Base-by-base conservation (phyloP, 1,140 invertebrate genomes). In the Thereuonema tuberculata region DNA sequence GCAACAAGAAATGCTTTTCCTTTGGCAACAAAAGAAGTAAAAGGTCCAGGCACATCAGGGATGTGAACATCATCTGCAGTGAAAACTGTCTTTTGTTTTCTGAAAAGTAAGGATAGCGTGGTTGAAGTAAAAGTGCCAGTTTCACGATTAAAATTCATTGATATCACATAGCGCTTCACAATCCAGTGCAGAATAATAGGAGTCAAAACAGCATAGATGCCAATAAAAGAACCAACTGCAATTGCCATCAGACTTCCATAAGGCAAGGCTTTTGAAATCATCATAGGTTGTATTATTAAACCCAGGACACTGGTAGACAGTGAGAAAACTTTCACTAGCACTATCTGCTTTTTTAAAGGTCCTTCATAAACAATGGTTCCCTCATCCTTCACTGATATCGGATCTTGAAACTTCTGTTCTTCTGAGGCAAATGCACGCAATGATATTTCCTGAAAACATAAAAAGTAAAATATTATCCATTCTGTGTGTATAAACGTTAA, bases 101-200 rank as follows among this genome's bases (percentile, higher is more conserved):
- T 28, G 29, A 53, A 46, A 5, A 66, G 21, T 3, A 68, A 27
- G 29, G 56, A 61, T n/a, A 65, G 60, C 17, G 61, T 63, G 2
- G n/a, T 56, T 0, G 61, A 64, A 20, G 57, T 61, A 26, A 66
- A 67, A 5, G 31, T 47, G n/a, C 62, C 21, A 2, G 50, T 63
- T 24, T 55, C 25, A n/a, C 75, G 68, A 71, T 89, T 77, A 67
- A 88, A 92, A 60, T 83, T 75, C 1, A 95, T 73, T 61, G 82
- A 74, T 0, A 81, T 84, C 0, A 93, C 83, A 78, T 95, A 96
- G 72, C 87, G 88, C 67, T 85, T 92, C 1, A 87, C 84, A 17
- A 94, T 74, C 2, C 81, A 75, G 75, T 95, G 87, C 60, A 95
- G 74, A 25, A 94, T 68, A 21, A 91, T 48, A 1, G 93, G 92